Evolutionary conservation across 2,888 invertebrate species (phyloP), one percentile per base, ranked within the genome.

Genomic region (Subacronicta megacephala): DNA sequence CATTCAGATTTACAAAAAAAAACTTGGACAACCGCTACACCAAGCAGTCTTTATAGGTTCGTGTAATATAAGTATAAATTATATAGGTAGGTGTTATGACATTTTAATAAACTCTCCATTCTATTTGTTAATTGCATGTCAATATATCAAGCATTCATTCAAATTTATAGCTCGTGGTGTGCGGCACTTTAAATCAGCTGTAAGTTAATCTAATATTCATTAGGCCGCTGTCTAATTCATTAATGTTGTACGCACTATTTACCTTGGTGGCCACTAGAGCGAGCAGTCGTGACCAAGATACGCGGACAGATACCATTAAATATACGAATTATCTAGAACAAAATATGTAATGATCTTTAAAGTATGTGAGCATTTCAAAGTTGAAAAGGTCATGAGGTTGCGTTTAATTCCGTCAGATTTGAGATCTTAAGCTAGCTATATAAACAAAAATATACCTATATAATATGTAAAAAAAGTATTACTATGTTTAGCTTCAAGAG

Each of bases 251-350:
- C 20, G 46, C 64, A 63, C 18, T 56, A 69, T 45, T 69, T 42
- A 38, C 41, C 16, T 47, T 17, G 13, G 36, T 44, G 36, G 38
- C 40, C 71, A 56, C 31, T 29, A 43, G 38, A 69, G 35, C 45
- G 31, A 45, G 9, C 37, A n/a, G 29, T 29, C 23, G 44, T 45
- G 17, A 15, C n/a, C 33, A 13, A 45, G 36, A 15, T 44, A 23
- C 36, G 45, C 29, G 18, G 18, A 31, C 16, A n/a, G 0, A 45
- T 35, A 43, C 13, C 35, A 46, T 17, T 35, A 44, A 36, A 18
- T 26, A 44, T 68, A 23, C 9, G 18, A 67, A 67, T 60, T 62
- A 36, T 62, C 46, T 23, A 53, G 13, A 43, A 46, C 26, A 10
- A 46, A n/a, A 62, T 62, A 20, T 62, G 13, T 68, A 35, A 45